phyloP scores from a whole-genome alignment of 2,888 invertebrate genomes.

The Poecilobothrus nobilitatus region DNA sequence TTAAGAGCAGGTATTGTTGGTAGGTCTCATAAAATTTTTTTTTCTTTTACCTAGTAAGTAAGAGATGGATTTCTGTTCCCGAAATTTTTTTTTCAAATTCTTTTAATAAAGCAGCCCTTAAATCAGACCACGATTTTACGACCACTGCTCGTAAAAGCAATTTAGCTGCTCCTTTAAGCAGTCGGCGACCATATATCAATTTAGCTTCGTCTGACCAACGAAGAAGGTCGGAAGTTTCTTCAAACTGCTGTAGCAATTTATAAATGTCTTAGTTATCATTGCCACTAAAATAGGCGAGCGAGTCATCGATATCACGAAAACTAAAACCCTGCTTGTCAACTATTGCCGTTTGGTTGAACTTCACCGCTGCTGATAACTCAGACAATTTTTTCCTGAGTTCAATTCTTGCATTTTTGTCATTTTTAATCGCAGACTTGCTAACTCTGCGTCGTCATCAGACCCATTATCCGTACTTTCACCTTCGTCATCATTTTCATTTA shows the following conservation, averaged over 20 bases:
- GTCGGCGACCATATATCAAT: conserved; percentile 9
- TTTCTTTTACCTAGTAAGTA: conserved; percentile 7
- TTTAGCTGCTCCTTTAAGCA: conserved; percentile 9
- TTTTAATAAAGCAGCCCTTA: neutral
- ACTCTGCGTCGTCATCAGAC: too few species aligned
- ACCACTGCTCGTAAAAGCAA: conserved; percentile 9
- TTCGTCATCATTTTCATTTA: too few species aligned
- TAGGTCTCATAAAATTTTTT: conserved; percentile 4
- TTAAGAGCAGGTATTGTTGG: conserved; percentile 13
- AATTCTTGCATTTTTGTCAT: too few species aligned
- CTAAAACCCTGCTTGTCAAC: neutral
- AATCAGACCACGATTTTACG: neutral
- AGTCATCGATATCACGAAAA: conserved; percentile 14
- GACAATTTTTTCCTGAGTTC: too few species aligned
- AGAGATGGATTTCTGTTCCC: neutral
- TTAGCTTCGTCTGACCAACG: neutral
- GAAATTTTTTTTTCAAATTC: conserved; percentile 10
- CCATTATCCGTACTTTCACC: too few species aligned
- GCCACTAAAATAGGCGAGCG: conserved; percentile 11
- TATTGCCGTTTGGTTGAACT: too few species aligned
- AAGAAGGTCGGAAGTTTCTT: conserved; percentile 11
- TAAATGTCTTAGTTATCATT: conserved; percentile 12
- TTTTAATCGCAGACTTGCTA: too few species aligned
- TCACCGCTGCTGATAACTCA: too few species aligned
- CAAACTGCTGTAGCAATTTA: conserved; percentile 16